Conservation (phyloP, 2,113 vertebrate species). For the Perca fluviatilis region DNA sequence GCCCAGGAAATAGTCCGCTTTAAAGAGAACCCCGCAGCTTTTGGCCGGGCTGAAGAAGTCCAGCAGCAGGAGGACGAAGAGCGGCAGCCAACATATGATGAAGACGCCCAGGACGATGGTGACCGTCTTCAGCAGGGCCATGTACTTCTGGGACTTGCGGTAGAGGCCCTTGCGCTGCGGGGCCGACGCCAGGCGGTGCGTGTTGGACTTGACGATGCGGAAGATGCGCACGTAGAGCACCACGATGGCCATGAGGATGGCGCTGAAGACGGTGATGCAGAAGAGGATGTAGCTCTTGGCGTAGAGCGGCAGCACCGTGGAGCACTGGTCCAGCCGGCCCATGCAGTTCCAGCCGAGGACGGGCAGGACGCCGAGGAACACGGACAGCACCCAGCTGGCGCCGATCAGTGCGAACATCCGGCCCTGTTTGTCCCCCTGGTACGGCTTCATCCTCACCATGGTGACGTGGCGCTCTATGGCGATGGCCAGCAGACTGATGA, state of each 20-base stretch:
- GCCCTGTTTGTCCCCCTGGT: slow-evolving; percentile 84
- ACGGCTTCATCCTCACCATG: slow-evolving; percentile 90
- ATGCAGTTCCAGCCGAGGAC: slow-evolving; percentile 94
- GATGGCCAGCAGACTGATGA: slow-evolving; percentile 92
- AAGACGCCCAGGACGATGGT: slow-evolving; percentile 92
- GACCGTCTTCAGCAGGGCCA: slow-evolving; percentile 90
- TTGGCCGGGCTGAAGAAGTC: slow-evolving; percentile 86
- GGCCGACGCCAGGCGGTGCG: slow-evolving; percentile 73
- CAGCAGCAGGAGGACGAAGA: slow-evolving; percentile 90
- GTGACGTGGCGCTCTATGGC: slow-evolving; percentile 92
- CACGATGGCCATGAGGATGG: slow-evolving; percentile 88
- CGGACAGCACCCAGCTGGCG: slow-evolving; percentile 87
- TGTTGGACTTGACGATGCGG: slow-evolving; percentile 89
- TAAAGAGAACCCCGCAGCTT: slow-evolving; percentile 84
- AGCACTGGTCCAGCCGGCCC: slow-evolving; percentile 84
- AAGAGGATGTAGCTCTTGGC: slow-evolving; percentile 92
- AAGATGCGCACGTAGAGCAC: slow-evolving; percentile 91
- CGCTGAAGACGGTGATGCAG: slow-evolving; percentile 88
- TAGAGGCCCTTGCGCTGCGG: slow-evolving; percentile 69
- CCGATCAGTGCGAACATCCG: slow-evolving; percentile 88
- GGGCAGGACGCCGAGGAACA: slow-evolving; percentile 88
- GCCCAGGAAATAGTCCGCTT: slow-evolving; percentile 92
- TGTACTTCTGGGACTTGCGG: slow-evolving; percentile 85
- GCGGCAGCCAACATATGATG: slow-evolving; percentile 91
- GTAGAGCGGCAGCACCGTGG: slow-evolving; percentile 92